Percentiles rank a stretch among this genome's conserved stretches.
Conservation (phyloP, 2,797 vertebrate genomes). For the Oreochromis grahami region DNA sequence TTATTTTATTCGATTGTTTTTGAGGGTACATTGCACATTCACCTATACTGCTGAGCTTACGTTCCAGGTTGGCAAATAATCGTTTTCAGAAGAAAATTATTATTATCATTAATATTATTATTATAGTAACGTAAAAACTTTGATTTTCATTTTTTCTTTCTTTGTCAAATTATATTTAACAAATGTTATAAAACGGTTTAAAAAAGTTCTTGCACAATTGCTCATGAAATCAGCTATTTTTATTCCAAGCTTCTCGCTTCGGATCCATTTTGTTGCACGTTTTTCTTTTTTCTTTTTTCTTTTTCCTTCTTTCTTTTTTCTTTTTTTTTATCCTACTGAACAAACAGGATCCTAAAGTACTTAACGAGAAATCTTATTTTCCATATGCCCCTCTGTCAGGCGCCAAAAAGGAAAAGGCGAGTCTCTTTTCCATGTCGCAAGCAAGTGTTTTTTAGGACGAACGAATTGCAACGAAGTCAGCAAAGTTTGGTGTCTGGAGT, state of each 20-base stretch:
- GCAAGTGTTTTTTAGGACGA: slow-evolving; percentile 69
- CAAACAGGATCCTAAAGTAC: slow-evolving; percentile 65
- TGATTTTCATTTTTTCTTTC: not conserved
- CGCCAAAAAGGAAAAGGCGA: slow-evolving; percentile 73
- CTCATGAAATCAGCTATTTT: not conserved
- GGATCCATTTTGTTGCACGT: slow-evolving; percentile 19
- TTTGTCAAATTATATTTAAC: not conserved
- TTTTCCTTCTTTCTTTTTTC: accelerated
- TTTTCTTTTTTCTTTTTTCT: not conserved
- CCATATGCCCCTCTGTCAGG: slow-evolving; percentile 56
- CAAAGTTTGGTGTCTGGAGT: slow-evolving; percentile 67
- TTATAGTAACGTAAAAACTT: not conserved
- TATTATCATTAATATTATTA: not conserved
- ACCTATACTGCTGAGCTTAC: not conserved
- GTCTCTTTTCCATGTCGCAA: slow-evolving; percentile 71
- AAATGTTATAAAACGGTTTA: not conserved
- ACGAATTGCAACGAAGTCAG: slow-evolving; percentile 71
- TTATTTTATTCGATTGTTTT: not conserved
- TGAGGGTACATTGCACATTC: not conserved
- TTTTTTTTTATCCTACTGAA: slow-evolving; percentile 34
- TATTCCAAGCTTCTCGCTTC: not conserved
- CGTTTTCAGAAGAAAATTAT: not conserved
- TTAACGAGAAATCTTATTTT: slow-evolving; percentile 73
- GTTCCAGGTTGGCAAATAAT: not conserved
- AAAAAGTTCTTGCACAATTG: not conserved